Evolutionary conservation across 2,113 vertebrate species (phyloP), one percentile per base, ranked within the genome.

Genomic region (Amazona guildingii): DNA sequence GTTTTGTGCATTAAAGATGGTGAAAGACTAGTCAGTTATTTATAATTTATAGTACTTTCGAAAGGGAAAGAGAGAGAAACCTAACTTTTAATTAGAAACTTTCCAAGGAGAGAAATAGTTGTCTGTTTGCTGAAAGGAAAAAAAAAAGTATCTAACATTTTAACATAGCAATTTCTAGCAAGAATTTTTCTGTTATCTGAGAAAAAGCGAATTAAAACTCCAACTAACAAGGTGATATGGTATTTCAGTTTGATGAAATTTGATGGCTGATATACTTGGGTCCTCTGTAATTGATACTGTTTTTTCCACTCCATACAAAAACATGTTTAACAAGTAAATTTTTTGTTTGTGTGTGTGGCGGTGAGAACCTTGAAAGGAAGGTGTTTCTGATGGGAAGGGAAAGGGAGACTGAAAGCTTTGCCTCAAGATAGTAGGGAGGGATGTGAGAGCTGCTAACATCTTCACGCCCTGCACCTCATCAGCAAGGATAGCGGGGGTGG

Each of bases 31-130:
- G 79, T 95, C 29, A 68, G 29, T 91, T 82, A 88, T 96, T 84
- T 93, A 92, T 94, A 94, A 79, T 95, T 95, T 83, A 95, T 94
- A 33, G n/a, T 57, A 33, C 15, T 81, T 96, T 84, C 0, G 0
- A 83, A 95, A 92, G 14, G 7, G 43, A 85, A 88, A 68, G 55
- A 86, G 33, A 70, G 23, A 70, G 72, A 80, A 96, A 74, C 46
- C 63, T 76, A 86, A 91, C 69, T 90, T 95, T 74, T 93, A 93
- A 94, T 92, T 93, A 91, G 52, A 92, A 95, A 82, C 52, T 78
- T 96, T 90, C 86, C 64, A 86, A 84, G 44, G 35, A 61, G 7
- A 68, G 35, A 37, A 84, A 62, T 25, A 88, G 35, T 81, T 83
- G 6, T 27, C 64, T 81, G 23, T 89, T 84, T 81, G 35, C 64